A percentile compares a stretch with the other conserved stretches of the same genome.
These are phyloP conservation scores for Parauchenoglanis ngamensis DNA, from an alignment of 2,797 vertebrate species.

Conservation along the genomic window DNA sequence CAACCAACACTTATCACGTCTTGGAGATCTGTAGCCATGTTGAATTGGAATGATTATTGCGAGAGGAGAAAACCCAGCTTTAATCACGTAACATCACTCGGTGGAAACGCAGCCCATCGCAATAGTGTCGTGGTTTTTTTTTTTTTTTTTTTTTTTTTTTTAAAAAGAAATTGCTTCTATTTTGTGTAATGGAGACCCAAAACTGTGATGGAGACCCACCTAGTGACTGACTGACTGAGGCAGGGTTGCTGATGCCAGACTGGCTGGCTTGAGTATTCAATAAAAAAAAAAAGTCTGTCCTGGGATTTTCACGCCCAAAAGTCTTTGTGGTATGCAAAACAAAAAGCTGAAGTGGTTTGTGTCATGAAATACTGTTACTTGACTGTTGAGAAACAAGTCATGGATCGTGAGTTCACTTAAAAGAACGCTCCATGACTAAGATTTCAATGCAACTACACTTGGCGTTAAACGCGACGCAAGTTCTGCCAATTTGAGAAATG, in stretches of 20 bases:
- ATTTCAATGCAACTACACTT: not conserved
- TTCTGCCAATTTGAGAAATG: not conserved
- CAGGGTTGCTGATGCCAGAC: not conserved
- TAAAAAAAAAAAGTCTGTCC: not conserved
- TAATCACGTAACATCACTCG: too few species aligned
- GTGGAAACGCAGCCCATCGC: too few species aligned
- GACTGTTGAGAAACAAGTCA: not conserved
- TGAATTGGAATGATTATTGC: too few species aligned
- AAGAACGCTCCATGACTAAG: not conserved
- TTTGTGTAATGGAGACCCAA: too few species aligned
- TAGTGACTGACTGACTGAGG: not conserved
- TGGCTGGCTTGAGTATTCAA: not conserved
- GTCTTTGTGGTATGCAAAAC: not conserved
- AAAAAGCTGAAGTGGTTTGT: not conserved
- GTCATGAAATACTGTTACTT: not conserved
- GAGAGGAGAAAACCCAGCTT: too few species aligned
- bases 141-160: too few species aligned
- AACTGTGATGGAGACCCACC: too few species aligned
- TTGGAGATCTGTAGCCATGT: too few species aligned
- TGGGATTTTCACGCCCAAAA: not conserved
- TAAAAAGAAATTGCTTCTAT: too few species aligned
- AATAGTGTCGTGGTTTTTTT: too few species aligned
- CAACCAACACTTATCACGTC: too few species aligned
- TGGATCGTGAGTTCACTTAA: not conserved
- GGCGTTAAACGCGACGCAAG: not conserved